Conservation (phyloP, 2,113 vertebrate species). For the Spea multiplicata region DNA sequence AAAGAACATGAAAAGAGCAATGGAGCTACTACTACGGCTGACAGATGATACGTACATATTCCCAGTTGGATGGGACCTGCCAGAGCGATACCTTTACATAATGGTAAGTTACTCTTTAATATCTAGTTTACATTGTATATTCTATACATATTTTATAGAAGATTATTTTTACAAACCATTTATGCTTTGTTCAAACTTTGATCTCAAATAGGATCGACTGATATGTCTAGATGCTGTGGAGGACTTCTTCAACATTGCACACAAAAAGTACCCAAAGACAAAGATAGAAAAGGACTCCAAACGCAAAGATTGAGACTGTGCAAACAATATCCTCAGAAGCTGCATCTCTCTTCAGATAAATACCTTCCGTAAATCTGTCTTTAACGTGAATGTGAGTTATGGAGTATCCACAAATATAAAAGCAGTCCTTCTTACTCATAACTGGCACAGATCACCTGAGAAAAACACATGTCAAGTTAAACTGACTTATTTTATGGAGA, state of each 20-base stretch:
- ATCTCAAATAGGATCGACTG: constrained; percentile 73
- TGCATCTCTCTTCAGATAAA: no score
- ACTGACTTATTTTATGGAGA: not conserved
- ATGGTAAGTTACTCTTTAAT: constrained; percentile 69
- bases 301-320: constrained; percentile 9
- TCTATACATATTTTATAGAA: not conserved
- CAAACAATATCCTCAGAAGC: not conserved
- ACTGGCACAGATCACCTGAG: not conserved
- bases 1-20: constrained; percentile 71
- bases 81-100: constrained; percentile 78
- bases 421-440: not conserved
- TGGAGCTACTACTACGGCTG: constrained; percentile 74
- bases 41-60: constrained; percentile 83
- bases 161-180: no score
- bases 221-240: constrained; percentile 85
- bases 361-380: not conserved
- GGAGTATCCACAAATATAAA: not conserved
- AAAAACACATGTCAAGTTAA: not conserved
- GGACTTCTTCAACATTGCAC: constrained; percentile 81
- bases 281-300: not conserved
- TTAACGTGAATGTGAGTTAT: not conserved
- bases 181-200: no score
- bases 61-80: constrained; percentile 70
- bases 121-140: no score
- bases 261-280: constrained; percentile 71